Percentiles rank a stretch among this genome's conserved stretches.
Evolutionary conservation across 2,113 vertebrate species (phyloP).

Genomic region (Zingel zingel): DNA sequence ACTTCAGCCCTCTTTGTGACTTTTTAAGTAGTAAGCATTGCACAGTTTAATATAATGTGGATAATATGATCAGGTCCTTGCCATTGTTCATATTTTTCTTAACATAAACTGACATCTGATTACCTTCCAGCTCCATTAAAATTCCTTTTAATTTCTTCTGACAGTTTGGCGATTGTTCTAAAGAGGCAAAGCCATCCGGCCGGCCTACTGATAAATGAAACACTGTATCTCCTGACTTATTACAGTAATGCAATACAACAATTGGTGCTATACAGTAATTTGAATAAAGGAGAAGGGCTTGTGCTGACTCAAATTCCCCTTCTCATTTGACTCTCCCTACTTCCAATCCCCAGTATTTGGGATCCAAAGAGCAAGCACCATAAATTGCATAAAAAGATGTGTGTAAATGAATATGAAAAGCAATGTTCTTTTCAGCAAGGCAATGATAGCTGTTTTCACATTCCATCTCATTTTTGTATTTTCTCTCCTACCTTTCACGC

Average conservation of each 20-base stretch:
- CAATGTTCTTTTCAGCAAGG: conserved; percentile 67
- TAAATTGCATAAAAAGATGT: conserved; percentile 80
- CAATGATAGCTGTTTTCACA: conserved; percentile 79
- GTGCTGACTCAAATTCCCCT: conserved; percentile 61
- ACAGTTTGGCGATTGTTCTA: neutral
- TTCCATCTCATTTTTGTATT: conserved; percentile 79
- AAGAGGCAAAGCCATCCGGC: neutral
- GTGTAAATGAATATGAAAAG: conserved; percentile 81
- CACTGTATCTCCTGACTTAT: conserved; percentile 29
- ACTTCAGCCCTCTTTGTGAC: too few relatives aligned
- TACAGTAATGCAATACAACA: conserved; percentile 28
- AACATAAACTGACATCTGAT: neutral
- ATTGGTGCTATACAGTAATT: conserved; percentile 42
- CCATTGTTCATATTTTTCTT: neutral
- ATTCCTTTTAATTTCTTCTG: conserved; percentile 5
- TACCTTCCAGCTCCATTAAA: neutral
- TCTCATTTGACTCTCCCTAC: conserved; percentile 61
- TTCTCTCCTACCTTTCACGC: conserved; percentile 81
- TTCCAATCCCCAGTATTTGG: conserved; percentile 56
- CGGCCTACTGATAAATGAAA: neutral
- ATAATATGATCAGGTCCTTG: neutral
- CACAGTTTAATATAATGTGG: neutral
- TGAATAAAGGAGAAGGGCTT: conserved; percentile 44
- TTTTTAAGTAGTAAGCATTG: neutral
- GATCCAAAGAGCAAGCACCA: conserved; percentile 66